Percentiles rank a stretch among this genome's conserved stretches.
phyloP scores from a whole-genome alignment of 2,888 invertebrate genomes.

The Pheosia gnoma region DNA sequence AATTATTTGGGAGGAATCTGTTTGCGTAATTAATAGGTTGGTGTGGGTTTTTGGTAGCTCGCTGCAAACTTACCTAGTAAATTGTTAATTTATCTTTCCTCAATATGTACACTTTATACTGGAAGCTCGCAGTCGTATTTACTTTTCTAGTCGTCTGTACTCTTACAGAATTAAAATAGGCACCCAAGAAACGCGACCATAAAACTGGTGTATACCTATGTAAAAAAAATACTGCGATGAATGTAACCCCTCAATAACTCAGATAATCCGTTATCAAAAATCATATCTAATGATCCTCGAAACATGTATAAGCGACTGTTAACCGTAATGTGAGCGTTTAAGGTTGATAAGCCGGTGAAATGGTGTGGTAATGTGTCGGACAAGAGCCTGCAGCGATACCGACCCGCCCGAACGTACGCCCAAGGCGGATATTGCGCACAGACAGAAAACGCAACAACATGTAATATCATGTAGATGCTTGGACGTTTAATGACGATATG shows the following conservation, averaged over 20 bases:
- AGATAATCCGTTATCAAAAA: neutral
- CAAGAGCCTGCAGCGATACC: slow-evolving; percentile 56
- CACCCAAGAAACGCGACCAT: too few species aligned
- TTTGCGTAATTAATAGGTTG: too few species aligned
- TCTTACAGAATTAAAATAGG: too few species aligned
- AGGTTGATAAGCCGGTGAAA: slow-evolving; percentile 71
- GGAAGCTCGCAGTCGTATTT: too few species aligned
- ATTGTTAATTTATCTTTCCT: too few species aligned
- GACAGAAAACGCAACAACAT: slow-evolving; percentile 16
- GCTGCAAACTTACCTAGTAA: too few species aligned
- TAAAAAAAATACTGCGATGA: too few species aligned
- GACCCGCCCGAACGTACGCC: slow-evolving; percentile 48
- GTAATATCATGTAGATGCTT: slow-evolving; percentile 22
- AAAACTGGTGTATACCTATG: too few species aligned
- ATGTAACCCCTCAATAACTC: neutral
- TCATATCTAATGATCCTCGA: neutral
- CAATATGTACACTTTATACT: too few species aligned
- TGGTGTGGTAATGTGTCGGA: slow-evolving; percentile 75
- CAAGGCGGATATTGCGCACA: slow-evolving; percentile 27
- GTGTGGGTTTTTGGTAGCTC: too few species aligned
- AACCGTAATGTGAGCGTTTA: slow-evolving; percentile 48
- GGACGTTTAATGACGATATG: slow-evolving; percentile 3
- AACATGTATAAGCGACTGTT: slow-evolving; percentile 34
- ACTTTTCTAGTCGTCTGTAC: too few species aligned
- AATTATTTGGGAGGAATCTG: too few species aligned